Base-by-base conservation (phyloP, 2,888 invertebrate genomes). In the Bellardia pandia region DNA sequence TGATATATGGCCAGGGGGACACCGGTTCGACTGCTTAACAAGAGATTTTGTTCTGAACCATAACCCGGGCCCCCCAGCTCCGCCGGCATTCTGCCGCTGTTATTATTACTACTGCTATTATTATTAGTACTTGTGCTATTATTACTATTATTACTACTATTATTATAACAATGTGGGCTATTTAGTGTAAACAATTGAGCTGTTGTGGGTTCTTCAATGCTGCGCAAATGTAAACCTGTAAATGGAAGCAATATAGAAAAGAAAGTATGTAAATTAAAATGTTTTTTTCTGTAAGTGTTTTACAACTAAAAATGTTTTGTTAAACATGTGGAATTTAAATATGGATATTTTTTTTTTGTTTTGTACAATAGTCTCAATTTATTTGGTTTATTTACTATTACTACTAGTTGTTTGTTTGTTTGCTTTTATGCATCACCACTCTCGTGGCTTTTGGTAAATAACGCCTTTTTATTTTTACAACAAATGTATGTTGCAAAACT, bases 161-260 rank as follows among this genome's bases (percentile, higher is more conserved):
- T 69, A 79, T 72, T 76, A 71, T 51, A 75, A 71, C 89, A 89
- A 83, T 85, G 89, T 90, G 91, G 84, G 90, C 69, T 86, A 83
- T 83, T 83, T 83, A 81, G 45, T 88, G 85, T 64, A 71, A 86
- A 80, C 87, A 91, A 91, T 90, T 92, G 92, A 88, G 96, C 95
- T 94, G 96, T 95, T 94, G 96, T 95, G 94, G 96, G 96, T 95
- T 97, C 96, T 94, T 96, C 96, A 95, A 96, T 96, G 95, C 96
- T 96, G 95, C 97, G 96, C 95, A 97, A 95, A 94, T 97, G 97
- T 95, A 97, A 95, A 94, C 97, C 97, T 97, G 95, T 8, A 95
- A 94, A 88, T 77, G 74, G 30, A 51, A 30, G 23, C 69, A 45
- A 66, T 37, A 53, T 2, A n/a, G 40, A 66, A 69, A 51, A 51